Percentiles rank a stretch among this genome's conserved stretches.
Evolutionary conservation across 2,113 vertebrate genomes (phyloP).

Genomic region (Gopherus evgoodei): DNA sequence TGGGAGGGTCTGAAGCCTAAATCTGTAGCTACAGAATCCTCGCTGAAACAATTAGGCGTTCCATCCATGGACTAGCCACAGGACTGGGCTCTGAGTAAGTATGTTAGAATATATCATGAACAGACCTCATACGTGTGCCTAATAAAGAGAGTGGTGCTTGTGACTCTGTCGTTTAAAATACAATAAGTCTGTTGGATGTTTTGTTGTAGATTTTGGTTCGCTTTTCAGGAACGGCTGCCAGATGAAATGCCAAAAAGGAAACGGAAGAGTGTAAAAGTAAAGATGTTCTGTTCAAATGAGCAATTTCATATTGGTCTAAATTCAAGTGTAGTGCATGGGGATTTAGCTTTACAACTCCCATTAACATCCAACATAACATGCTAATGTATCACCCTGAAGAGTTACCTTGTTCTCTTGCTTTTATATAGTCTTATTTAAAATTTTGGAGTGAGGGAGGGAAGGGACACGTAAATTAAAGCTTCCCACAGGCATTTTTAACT

Average conservation of each 20-base stretch:
- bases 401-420: conserved; percentile 42
- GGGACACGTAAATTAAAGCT: conserved; percentile 68
- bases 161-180: conserved; percentile 11
- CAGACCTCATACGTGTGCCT: not conserved
- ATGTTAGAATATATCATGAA: not conserved
- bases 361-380: not conserved
- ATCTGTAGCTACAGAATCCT: not conserved
- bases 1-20: not conserved
- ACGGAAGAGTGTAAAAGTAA: not conserved
- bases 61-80: not conserved
- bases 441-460: conserved; percentile 23
- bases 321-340: not conserved
- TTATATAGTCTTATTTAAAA: conserved; percentile 30
- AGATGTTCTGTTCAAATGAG: not conserved
- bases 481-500: conserved; percentile 41
- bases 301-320: not conserved
- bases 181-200: not conserved
- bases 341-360: not conserved
- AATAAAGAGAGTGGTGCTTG: not conserved
- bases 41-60: not conserved
- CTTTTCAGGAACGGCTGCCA: not conserved
- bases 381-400: conserved; percentile 8
- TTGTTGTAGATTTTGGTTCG: not conserved
- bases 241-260: not conserved
- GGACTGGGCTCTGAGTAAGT: not conserved